Evolutionary conservation across 2,113 vertebrate species (phyloP), one percentile per base, ranked within the genome.

Genomic region (Furnarius figulus): DNA sequence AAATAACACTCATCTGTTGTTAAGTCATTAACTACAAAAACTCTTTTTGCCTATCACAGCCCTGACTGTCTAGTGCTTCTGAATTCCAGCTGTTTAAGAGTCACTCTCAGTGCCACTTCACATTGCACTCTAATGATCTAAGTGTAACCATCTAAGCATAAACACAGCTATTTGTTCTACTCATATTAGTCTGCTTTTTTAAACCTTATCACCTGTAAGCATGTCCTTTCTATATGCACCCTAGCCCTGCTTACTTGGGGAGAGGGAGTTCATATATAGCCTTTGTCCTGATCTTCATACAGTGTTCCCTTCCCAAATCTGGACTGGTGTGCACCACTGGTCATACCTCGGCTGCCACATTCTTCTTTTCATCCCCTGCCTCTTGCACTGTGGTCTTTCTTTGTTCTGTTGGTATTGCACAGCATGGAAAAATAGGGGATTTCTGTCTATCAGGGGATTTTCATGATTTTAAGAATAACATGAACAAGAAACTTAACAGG

Each of bases 341-440:
- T 25, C 0, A 0, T 42, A 11, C 37, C 13, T 78, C 50, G 49
- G 47, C 59, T 83, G 35, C 31, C 18, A 3, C 0, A 0, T 68
- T 81, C 55, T 74, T 10, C 55, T 87, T 7, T 52, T 77, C 1
- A 1, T n/a, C 12, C 7, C 6, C 27, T 56, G 27, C 23, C 16
- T 81, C 9, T 82, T 81, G 25, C 1, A 6, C 39, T 1, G 0
- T 7, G 3, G 12, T 70, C 11, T 28, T 70, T 65, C 53, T 67
- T 50, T 70, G 8, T 20, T 73, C 31, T 0, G 0, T 31, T 80
- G 14, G 14, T 49, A n/a, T 39, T 49, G 31, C 23, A 31, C 13
- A 49, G 39, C 21, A 4, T 1, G 46, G 37, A 40, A 47, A 77
- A 72, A 35, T 3, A 17, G 62, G 61, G n/a, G 6, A 22, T 40